These are phyloP conservation scores for Xanthorhoe spadicearia DNA, from an alignment of 2,888 invertebrate genomes.

Conservation along the genomic window DNA sequence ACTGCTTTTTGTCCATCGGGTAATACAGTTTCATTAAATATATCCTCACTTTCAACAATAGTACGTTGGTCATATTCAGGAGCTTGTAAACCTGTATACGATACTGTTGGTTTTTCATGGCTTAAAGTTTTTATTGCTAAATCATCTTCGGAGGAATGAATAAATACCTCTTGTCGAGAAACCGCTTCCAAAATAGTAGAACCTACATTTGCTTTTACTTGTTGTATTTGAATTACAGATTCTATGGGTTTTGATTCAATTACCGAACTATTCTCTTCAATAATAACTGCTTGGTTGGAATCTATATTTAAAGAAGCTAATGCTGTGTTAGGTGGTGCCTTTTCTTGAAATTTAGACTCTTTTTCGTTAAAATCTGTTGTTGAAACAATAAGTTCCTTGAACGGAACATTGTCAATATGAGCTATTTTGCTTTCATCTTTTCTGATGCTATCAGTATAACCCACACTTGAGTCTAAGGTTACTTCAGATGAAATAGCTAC, in stretches of 20 bases:
- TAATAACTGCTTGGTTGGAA: slow-evolving; percentile 75
- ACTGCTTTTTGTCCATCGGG: slow-evolving; percentile 77
- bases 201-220: slow-evolving; percentile 66
- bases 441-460: slow-evolving; percentile 46
- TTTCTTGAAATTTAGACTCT: slow-evolving; percentile 68
- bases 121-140: slow-evolving; percentile 53
- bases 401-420: slow-evolving; percentile 77
- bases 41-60: slow-evolving; percentile 85
- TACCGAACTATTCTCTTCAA: slow-evolving; percentile 81
- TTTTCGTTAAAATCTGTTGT: slow-evolving; percentile 84
- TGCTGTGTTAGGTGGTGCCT: slow-evolving; percentile 48
- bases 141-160: slow-evolving; percentile 75
- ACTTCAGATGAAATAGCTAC: slow-evolving; percentile 83
- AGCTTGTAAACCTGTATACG: slow-evolving; percentile 80
- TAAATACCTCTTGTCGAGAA: slow-evolving; percentile 82
- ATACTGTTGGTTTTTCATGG: slow-evolving; percentile 71
- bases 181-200: slow-evolving; percentile 84
- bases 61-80: slow-evolving; percentile 84
- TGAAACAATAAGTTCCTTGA: slow-evolving; percentile 81
- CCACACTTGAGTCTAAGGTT: slow-evolving; percentile 69
- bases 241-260: slow-evolving; percentile 66
- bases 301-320: slow-evolving; percentile 59
- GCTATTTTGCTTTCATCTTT: slow-evolving; percentile 66
- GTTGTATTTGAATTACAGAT: slow-evolving; percentile 52
- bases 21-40: slow-evolving; percentile 58